These are phyloP conservation scores for Lasioglossum albipes DNA, from an alignment of 1,140 invertebrate species.

Conservation along the genomic window DNA sequence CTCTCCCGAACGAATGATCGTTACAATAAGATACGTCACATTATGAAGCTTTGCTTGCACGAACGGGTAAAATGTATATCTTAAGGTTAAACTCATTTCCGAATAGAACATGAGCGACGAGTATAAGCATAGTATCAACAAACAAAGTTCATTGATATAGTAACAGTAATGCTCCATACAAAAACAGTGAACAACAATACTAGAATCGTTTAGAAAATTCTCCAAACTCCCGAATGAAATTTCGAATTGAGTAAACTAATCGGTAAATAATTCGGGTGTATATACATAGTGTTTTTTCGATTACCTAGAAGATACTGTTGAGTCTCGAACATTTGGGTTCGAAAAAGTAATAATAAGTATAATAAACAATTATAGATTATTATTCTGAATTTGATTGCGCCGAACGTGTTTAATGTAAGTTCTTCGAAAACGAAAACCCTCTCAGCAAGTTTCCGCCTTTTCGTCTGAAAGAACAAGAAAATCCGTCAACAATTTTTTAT, in stretches of 20 bases:
- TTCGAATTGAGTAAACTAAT: neutral
- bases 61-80: neutral
- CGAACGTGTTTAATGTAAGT: neutral
- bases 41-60: neutral
- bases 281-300: neutral
- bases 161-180: conserved; percentile 31
- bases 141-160: conserved; percentile 7
- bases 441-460: neutral
- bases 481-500: conserved; percentile 32
- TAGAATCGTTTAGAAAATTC: neutral
- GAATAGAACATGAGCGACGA: neutral
- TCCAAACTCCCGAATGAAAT: neutral
- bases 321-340: neutral
- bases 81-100: neutral
- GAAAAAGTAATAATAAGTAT: neutral
- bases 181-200: neutral
- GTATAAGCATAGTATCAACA: neutral
- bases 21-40: neutral
- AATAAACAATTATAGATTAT: neutral
- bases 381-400: neutral
- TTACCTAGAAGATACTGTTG: neutral
- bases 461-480: conserved; percentile 21
- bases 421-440: neutral
- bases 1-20: neutral
- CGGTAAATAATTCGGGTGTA: neutral